A percentile compares a stretch with the other conserved stretches of the same genome.
Conservation (phyloP, 2,888 invertebrate species). For the Ennomos erosarius region DNA sequence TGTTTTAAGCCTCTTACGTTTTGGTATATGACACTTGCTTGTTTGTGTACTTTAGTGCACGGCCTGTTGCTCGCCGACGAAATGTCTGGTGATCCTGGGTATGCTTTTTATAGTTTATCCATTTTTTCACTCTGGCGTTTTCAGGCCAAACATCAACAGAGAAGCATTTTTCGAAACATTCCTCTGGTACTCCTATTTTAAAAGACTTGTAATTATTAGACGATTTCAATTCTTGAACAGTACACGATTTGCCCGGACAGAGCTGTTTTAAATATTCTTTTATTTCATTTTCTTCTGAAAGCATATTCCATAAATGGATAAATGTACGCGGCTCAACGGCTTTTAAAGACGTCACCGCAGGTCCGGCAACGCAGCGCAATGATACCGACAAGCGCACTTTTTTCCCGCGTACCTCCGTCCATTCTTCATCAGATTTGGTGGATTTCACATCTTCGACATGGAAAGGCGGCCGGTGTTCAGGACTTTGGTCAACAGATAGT, state of each 20-base stretch:
- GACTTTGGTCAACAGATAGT: too few relatives aligned
- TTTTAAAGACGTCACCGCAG: slow-evolving; percentile 10
- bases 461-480: too few relatives aligned
- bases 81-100: neutral
- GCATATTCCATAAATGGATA: slow-evolving; percentile 11
- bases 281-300: neutral
- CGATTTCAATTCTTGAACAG: too few relatives aligned
- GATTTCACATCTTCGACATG: too few relatives aligned
- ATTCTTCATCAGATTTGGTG: too few relatives aligned
- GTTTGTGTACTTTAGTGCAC: neutral
- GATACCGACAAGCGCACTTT: neutral
- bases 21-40: neutral
- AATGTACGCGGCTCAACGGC: neutral
- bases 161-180: too few relatives aligned
- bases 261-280: neutral
- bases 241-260: neutral
- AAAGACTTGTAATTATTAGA: too few relatives aligned
- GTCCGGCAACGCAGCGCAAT: slow-evolving; percentile 6
- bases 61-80: neutral
- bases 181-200: too few relatives aligned
- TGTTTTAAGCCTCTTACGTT: neutral
- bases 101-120: neutral
- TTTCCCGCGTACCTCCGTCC: neutral
- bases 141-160: too few relatives aligned
- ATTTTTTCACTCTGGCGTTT: too few relatives aligned